phyloP scores from a whole-genome alignment of 2,113 vertebrate species.

The Melierax canorus region DNA sequence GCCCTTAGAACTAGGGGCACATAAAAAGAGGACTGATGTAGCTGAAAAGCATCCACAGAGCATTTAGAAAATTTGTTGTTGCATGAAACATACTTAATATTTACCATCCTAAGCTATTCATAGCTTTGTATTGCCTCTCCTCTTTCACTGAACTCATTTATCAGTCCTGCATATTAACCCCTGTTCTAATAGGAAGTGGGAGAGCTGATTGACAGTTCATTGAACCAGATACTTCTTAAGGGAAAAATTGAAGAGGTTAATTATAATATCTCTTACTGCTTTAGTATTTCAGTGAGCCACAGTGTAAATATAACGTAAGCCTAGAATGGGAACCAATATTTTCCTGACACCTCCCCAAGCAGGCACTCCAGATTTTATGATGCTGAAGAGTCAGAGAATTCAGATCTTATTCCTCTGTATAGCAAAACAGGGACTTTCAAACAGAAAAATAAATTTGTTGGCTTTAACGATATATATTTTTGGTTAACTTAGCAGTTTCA shows the following conservation, averaged over 20 bases:
- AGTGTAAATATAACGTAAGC: conserved; percentile 33
- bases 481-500: conserved; percentile 62
- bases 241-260: conserved; percentile 52
- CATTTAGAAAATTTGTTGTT: background rate
- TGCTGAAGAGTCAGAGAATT: conserved; percentile 51
- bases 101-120: background rate
- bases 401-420: conserved; percentile 35
- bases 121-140: background rate
- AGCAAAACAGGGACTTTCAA: conserved; percentile 56
- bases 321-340: conserved; percentile 54
- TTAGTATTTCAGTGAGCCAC: conserved; percentile 40
- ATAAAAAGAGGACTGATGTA: background rate
- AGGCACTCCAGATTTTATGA: conserved; percentile 56
- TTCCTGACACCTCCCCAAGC: conserved; percentile 60
- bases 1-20: background rate
- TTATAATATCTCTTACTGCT: conserved; percentile 48
- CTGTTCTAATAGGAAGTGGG: background rate
- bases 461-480: conserved; percentile 66
- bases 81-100: background rate
- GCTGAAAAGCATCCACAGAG: background rate
- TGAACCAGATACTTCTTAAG: conserved; percentile 40
- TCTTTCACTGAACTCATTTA: background rate
- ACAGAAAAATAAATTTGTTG: conserved; percentile 57
- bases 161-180: background rate
- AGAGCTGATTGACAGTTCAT: conserved; percentile 43